These are phyloP conservation scores for Cephalopterus ornatus DNA, from an alignment of 2,113 vertebrate species.

Conservation along the genomic window DNA sequence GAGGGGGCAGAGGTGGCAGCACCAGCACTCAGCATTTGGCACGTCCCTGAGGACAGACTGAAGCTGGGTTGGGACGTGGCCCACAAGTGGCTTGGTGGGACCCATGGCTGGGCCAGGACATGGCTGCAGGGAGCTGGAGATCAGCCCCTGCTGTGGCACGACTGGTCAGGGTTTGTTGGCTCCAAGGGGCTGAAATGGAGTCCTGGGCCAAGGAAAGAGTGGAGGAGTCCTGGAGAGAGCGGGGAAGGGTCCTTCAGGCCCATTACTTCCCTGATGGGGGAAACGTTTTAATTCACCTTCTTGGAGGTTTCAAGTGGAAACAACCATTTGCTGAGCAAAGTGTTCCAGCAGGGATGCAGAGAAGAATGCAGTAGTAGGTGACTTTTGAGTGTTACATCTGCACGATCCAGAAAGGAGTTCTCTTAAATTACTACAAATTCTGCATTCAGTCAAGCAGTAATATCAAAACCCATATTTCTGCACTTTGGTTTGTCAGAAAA, in stretches of 20 bases:
- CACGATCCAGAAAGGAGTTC: not conserved
- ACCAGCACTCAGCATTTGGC: rapidly evolving
- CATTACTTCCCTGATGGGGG: not conserved
- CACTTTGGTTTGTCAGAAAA: not conserved
- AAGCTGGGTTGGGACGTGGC: not conserved
- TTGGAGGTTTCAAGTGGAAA: not conserved
- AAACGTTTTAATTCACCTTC: not conserved
- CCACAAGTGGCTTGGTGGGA: not conserved
- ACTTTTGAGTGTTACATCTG: not conserved
- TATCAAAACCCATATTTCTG: not conserved
- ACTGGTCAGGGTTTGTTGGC: not conserved
- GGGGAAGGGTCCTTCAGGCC: not conserved
- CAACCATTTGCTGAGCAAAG: not conserved
- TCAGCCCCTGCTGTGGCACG: rapidly evolving
- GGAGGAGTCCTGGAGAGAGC: rapidly evolving
- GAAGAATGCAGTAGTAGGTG: not conserved
- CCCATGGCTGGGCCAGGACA: rapidly evolving
- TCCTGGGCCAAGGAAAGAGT: not conserved
- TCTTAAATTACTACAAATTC: not conserved
- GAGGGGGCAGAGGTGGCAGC: too few species aligned
- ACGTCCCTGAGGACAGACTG: not conserved
- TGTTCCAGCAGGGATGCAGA: not conserved
- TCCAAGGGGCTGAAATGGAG: not conserved
- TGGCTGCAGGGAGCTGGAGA: not conserved
- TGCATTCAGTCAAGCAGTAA: not conserved